Evolutionary conservation across 2,797 vertebrate genomes (phyloP).

Genomic region (Sebastes minor): DNA sequence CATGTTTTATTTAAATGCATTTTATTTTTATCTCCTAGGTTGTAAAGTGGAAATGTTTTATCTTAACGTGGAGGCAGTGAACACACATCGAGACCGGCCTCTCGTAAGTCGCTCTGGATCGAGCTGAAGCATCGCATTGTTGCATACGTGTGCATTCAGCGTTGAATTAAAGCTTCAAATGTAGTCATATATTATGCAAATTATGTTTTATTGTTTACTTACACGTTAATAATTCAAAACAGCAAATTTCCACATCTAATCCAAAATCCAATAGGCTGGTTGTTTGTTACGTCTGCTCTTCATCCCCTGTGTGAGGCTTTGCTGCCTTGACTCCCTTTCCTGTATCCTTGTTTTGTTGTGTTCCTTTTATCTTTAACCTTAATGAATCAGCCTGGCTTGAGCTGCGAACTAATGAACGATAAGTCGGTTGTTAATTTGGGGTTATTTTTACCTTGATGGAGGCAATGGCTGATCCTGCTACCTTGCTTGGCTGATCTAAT

Average conservation of each 20-base stretch:
- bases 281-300: slow-evolving; percentile 48
- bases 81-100: slow-evolving; percentile 94
- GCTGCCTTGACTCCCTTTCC: slow-evolving; percentile 31
- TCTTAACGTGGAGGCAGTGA: slow-evolving; percentile 92
- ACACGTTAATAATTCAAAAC: not conserved
- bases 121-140: not conserved
- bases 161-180: slow-evolving; percentile 3
- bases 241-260: not conserved
- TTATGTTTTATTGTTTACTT: not conserved
- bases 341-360: slow-evolving; percentile 8
- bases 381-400: slow-evolving; percentile 43
- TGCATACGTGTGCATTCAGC: slow-evolving; percentile 11
- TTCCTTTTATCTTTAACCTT: slow-evolving; percentile 2
- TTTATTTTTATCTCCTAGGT: slow-evolving; percentile 74
- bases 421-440: slow-evolving; percentile 1
- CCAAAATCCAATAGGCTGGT: not conserved
- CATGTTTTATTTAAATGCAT: not conserved
- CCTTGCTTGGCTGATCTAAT: slow-evolving; percentile 48
- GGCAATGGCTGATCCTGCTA: slow-evolving; percentile 38
- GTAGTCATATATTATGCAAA: not conserved
- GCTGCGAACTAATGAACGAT: slow-evolving; percentile 23
- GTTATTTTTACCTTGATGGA: slow-evolving; percentile 10
- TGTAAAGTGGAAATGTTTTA: slow-evolving; percentile 95
- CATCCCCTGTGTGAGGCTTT: slow-evolving; percentile 29
- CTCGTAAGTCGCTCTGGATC: slow-evolving; percentile 81